These are phyloP conservation scores for Stictocephala bisonia DNA, from an alignment of 2,888 invertebrate species.

Conservation along the genomic window DNA sequence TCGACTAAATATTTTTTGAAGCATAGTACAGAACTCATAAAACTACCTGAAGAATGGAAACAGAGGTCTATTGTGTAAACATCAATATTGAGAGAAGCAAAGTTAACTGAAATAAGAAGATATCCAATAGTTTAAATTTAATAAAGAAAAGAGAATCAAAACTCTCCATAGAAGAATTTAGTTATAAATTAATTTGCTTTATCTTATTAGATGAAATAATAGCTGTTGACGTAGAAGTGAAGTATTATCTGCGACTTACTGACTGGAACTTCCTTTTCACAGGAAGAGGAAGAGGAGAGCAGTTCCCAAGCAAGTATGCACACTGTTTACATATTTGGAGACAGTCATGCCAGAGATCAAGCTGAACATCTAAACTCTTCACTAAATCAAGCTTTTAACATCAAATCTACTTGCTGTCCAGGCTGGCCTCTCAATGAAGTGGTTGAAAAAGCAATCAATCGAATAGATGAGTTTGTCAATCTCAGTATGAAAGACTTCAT, in stretches of 20 bases:
- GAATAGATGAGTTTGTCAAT: not conserved
- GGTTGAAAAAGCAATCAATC: slow-evolving; percentile 19
- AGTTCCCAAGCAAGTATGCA: slow-evolving; percentile 1
- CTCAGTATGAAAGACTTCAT: slow-evolving; percentile 21
- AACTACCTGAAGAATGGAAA: too few relatives aligned
- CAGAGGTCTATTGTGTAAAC: too few relatives aligned
- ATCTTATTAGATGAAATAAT: too few relatives aligned
- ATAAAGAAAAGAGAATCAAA: too few relatives aligned
- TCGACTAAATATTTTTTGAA: too few relatives aligned
- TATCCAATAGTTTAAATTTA: too few relatives aligned
- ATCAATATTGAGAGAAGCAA: too few relatives aligned
- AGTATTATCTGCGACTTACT: slow-evolving; percentile 1
- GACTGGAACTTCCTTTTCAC: slow-evolving; percentile 27
- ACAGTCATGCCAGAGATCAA: slow-evolving; percentile 37
- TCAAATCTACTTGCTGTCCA: slow-evolving; percentile 18
- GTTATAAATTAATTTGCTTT: too few relatives aligned
- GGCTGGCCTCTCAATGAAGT: slow-evolving; percentile 32
- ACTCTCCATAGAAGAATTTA: too few relatives aligned
- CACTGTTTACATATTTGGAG: slow-evolving; percentile 36
- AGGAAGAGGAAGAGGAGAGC: slow-evolving; percentile 31
- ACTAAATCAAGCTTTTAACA: slow-evolving; percentile 12
- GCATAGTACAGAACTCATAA: too few relatives aligned
- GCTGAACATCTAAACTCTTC: slow-evolving; percentile 30
- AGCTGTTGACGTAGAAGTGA: slow-evolving; percentile 29
- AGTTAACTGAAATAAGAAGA: too few relatives aligned